A percentile compares a stretch with the other conserved stretches of the same genome.
Conservation (phyloP, 1,140 invertebrate species). For the Platyura marginata region DNA sequence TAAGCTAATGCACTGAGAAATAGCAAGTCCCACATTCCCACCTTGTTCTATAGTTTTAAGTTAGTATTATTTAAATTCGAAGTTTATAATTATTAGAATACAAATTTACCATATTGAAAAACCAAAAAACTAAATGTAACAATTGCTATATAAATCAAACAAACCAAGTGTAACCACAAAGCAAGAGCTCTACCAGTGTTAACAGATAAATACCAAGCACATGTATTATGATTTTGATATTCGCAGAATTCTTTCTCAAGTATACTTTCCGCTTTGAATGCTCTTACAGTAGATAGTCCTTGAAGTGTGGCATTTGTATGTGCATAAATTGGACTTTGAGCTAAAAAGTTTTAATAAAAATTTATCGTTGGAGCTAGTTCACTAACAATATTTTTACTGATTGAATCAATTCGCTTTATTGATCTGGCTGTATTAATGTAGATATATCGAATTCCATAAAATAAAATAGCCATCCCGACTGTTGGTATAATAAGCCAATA, state of each 20-base stretch:
- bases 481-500: slow-evolving; percentile 59
- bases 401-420: slow-evolving; percentile 66
- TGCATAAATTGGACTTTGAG: slow-evolving; percentile 64
- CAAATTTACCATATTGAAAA: slow-evolving; percentile 1
- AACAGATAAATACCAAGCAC: slow-evolving; percentile 46
- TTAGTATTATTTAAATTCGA: not conserved
- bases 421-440: slow-evolving; percentile 66
- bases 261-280: slow-evolving; percentile 44
- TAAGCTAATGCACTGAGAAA: slow-evolving; percentile 63
- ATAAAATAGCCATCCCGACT: slow-evolving; percentile 41
- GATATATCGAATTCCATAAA: slow-evolving; percentile 46
- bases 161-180: slow-evolving; percentile 42
- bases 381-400: slow-evolving; percentile 37
- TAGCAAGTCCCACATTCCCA: slow-evolving; percentile 59
- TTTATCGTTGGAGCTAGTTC: not conserved
- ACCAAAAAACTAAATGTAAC: slow-evolving; percentile 36
- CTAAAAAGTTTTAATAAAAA: too few relatives aligned
- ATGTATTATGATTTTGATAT: slow-evolving; percentile 39
- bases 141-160: slow-evolving; percentile 38
- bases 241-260: slow-evolving; percentile 54
- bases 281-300: slow-evolving; percentile 64
- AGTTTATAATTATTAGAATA: not conserved
- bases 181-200: slow-evolving; percentile 41
- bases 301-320: slow-evolving; percentile 60
- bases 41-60: slow-evolving; percentile 19